Percentiles rank a stretch among this genome's conserved stretches.
Conservation (phyloP, 1,140 invertebrate genomes). For the Dendrolimus punctatus region DNA sequence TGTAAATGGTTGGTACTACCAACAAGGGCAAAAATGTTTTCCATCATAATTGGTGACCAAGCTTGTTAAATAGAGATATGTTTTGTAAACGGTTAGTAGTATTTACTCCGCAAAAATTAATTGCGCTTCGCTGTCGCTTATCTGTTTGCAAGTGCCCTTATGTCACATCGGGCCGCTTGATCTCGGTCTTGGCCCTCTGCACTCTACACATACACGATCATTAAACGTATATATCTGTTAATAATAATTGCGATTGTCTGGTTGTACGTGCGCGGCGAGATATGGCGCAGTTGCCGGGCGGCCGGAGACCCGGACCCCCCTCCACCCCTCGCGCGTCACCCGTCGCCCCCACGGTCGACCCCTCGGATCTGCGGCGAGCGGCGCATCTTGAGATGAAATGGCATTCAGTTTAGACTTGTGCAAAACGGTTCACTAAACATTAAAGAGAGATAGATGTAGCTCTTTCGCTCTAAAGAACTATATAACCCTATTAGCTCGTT, state of each 20-base stretch:
- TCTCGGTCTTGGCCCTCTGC: conserved; percentile 12
- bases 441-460: too few species aligned
- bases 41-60: too few species aligned
- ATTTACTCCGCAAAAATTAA: too few species aligned
- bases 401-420: conserved; percentile 45
- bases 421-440: too few species aligned
- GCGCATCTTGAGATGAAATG: conserved; percentile 50
- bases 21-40: too few species aligned
- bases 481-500: too few species aligned
- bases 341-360: conserved; percentile 15
- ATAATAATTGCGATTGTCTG: conserved; percentile 62
- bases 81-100: too few species aligned
- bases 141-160: conserved; percentile 14
- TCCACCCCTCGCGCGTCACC: conserved; percentile 9
- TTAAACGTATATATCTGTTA: conserved; percentile 55
- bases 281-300: conserved; percentile 52
- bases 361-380: conserved; percentile 22
- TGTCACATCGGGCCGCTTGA: conserved; percentile 26
- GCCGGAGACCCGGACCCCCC: conserved; percentile 8
- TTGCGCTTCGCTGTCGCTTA: too few species aligned
- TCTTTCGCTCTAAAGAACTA: too few species aligned
- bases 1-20: too few species aligned
- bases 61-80: too few species aligned
- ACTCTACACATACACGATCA: conserved; percentile 27
- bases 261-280: conserved; percentile 48